These are phyloP conservation scores for Cotesia congregata DNA, from an alignment of 2,888 invertebrate species.

Conservation along the genomic window DNA sequence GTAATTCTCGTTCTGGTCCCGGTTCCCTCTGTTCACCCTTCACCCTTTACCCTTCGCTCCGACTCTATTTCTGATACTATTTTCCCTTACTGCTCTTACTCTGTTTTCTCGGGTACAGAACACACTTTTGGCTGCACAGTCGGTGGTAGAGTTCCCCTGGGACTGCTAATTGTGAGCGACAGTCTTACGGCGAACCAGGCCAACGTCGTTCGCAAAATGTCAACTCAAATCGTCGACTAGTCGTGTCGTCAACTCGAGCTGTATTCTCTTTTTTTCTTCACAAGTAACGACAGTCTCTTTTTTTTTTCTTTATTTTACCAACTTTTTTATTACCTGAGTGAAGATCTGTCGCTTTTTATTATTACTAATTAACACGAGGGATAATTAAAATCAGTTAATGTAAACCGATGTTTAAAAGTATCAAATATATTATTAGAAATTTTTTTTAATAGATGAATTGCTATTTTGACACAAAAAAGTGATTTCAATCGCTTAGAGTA, in stretches of 20 bases:
- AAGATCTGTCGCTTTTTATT: conserved; percentile 7
- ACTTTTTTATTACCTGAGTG: conserved; percentile 14
- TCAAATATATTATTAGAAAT: too few species aligned
- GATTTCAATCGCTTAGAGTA: too few species aligned
- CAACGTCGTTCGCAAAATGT: conserved; percentile 61
- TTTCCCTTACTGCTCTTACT: conserved; percentile 49
- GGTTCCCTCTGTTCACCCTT: too few species aligned
- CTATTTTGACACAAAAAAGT: too few species aligned
- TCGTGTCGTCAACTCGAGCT: conserved; percentile 41
- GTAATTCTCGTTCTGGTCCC: conserved; percentile 37
- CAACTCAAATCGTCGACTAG: conserved; percentile 56
- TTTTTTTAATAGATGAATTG: too few species aligned
- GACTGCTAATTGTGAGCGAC: conserved; percentile 68
- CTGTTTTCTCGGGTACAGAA: background rate
- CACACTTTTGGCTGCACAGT: conserved; percentile 32
- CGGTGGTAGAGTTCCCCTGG: conserved; percentile 54
- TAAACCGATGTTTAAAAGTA: too few species aligned
- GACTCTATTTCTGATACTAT: conserved; percentile 12
- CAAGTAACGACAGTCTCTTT: conserved; percentile 22
- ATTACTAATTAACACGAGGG: background rate
- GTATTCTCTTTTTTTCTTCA: conserved; percentile 13
- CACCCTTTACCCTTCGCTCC: conserved; percentile 38
- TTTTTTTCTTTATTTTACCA: conserved; percentile 32
- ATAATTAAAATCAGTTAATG: too few species aligned
- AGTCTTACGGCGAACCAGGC: conserved; percentile 62